A percentile compares a stretch with the other conserved stretches of the same genome.
These are phyloP conservation scores for Leptinotarsa haldemani DNA, from an alignment of 2,888 invertebrate genomes.

Conservation along the genomic window DNA sequence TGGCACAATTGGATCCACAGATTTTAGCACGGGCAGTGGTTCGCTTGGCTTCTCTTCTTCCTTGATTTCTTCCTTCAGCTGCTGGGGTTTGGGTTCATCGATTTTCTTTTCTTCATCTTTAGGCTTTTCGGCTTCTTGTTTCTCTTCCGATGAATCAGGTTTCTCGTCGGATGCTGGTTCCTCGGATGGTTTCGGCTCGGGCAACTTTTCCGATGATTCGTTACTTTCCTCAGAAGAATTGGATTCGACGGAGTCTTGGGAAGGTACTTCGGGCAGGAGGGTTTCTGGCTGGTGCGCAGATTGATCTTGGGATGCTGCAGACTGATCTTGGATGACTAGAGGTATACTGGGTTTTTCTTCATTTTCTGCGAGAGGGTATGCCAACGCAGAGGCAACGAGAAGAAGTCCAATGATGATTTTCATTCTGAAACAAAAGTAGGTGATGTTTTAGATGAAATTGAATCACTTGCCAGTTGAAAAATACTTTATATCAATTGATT, in stretches of 20 bases:
- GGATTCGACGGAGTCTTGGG: conserved; percentile 36
- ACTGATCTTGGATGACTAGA: conserved; percentile 53
- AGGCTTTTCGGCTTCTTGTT: conserved; percentile 31
- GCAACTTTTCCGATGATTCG: conserved; percentile 38
- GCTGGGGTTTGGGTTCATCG: conserved; percentile 35
- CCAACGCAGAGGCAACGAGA: conserved; percentile 68
- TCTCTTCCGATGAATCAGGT: conserved; percentile 24
- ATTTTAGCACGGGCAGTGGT: conserved; percentile 41
- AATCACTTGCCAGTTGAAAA: neutral
- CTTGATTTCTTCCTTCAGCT: conserved; percentile 38
- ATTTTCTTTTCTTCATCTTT: conserved; percentile 20
- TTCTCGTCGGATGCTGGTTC: conserved; percentile 27
- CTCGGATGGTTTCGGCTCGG: conserved; percentile 24
- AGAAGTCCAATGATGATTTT: conserved; percentile 73
- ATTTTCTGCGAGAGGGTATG: conserved; percentile 73
- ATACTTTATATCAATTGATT: no score
- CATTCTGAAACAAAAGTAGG: conserved; percentile 68
- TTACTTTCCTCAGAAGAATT: conserved; percentile 36
- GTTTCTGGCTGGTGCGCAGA: conserved; percentile 47
- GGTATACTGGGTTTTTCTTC: conserved; percentile 53
- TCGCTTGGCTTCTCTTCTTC: conserved; percentile 47
- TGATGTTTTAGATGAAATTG: neutral
- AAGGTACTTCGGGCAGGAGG: conserved; percentile 53
- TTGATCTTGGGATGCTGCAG: conserved; percentile 29
- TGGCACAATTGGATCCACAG: conserved; percentile 34